Evolutionary conservation across 2,797 vertebrate species (phyloP).

Genomic region (Siniperca scherzeri): DNA sequence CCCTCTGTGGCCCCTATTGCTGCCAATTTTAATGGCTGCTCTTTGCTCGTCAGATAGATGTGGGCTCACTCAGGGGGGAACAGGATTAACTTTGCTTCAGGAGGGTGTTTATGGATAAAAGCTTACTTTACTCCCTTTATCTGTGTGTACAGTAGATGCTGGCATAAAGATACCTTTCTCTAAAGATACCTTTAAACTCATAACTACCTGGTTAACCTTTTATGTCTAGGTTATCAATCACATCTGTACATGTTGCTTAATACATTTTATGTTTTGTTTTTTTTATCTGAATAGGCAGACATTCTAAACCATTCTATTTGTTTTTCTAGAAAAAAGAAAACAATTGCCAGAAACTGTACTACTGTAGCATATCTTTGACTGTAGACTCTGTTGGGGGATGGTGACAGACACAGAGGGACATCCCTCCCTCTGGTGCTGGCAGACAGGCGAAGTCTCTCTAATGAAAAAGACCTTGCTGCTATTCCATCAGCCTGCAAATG

Average conservation of each 20-base stretch:
- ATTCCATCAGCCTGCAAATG: slow-evolving; percentile 35
- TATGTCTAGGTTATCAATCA: not conserved
- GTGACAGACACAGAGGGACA: slow-evolving; percentile 53
- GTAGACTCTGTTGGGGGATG: slow-evolving; percentile 35
- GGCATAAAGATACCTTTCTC: not conserved
- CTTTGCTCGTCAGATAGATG: slow-evolving; percentile 53
- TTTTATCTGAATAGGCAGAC: not conserved
- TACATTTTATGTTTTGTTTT: not conserved
- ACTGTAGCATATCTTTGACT: slow-evolving; percentile 18
- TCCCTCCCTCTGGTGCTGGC: slow-evolving; percentile 43
- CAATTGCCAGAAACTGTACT: not conserved
- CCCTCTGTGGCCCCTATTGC: slow-evolving; percentile 55
- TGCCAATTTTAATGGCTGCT: slow-evolving; percentile 69
- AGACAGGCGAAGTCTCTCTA: slow-evolving; percentile 40
- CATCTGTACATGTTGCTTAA: not conserved
- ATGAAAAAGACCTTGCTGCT: slow-evolving; percentile 47
- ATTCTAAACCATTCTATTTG: slow-evolving; percentile 9
- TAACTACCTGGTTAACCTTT: not conserved
- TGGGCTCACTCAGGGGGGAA: slow-evolving; percentile 60
- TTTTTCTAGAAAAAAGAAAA: slow-evolving; percentile 1
- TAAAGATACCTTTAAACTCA: not conserved
- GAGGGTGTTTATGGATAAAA: slow-evolving; percentile 57
- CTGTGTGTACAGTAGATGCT: slow-evolving; percentile 21
- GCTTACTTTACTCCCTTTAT: slow-evolving; percentile 36
- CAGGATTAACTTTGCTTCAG: slow-evolving; percentile 60